These are phyloP conservation scores for Andrena hattorfiana DNA, from an alignment of 2,888 invertebrate species.

Conservation along the genomic window DNA sequence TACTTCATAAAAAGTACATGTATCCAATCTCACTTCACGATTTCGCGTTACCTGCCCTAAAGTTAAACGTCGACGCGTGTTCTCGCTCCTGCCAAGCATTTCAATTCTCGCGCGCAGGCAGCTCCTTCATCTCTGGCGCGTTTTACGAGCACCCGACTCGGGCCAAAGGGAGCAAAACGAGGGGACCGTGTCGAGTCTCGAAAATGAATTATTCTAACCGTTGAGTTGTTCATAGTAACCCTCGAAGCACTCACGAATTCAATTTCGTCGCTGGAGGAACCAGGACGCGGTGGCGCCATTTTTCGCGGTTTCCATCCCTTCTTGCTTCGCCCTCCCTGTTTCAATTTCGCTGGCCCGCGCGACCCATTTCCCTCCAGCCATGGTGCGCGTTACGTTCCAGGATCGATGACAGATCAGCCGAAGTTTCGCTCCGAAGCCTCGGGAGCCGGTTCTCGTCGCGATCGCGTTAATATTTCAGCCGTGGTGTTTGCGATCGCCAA, in stretches of 20 bases:
- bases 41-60: neutral
- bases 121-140: neutral
- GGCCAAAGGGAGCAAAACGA: conserved; percentile 4
- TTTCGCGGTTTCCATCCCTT: conserved; percentile 42
- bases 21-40: conserved; percentile 2
- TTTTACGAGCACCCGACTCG: conserved; percentile 7
- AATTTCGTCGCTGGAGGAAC: conserved; percentile 51
- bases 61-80: neutral
- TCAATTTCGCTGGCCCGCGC: conserved; percentile 5
- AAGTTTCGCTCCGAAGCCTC: conserved; percentile 11
- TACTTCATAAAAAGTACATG: neutral
- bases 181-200: neutral
- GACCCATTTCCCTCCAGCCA: conserved; percentile 3
- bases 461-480: conserved; percentile 72
- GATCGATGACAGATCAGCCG: conserved; percentile 47
- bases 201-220: conserved; percentile 44
- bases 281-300: conserved; percentile 21
- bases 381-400: conserved; percentile 18
- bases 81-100: neutral
- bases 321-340: neutral
- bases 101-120: neutral
- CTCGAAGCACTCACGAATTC: conserved; percentile 48
- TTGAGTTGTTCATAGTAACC: conserved; percentile 45
- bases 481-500: conserved; percentile 72
- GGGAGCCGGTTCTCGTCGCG: conserved; percentile 29